Base-by-base conservation (phyloP, 2,797 vertebrate genomes). In the Myotis planiceps region DNA sequence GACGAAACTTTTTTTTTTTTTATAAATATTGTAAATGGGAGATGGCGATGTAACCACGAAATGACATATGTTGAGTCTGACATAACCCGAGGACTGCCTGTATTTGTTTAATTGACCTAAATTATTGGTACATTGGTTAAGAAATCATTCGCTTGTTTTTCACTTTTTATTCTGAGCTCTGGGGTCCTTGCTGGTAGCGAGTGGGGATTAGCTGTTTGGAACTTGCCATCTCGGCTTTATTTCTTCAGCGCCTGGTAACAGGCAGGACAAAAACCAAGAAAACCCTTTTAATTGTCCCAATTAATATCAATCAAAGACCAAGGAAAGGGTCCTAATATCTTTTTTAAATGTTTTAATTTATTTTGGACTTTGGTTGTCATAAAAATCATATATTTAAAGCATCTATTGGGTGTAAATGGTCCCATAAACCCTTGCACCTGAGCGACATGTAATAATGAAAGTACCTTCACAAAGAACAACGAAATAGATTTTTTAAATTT, bases 261-360 rank as follows among this genome's bases (percentile, higher is more conserved):
- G 49, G 66, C 39, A 42, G 49, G 49, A 82, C 76, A 83, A 13
- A 15, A 37, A 60, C 37, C 71, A 85, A 96, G 81, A 96, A 95
- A 97, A 68, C 14, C 65, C 27, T 25, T 91, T 96, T 94, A 93
- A 19, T 16, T 93, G 66, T 68, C 45, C 23, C n/a, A 76, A 96
- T 96, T 97, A 96, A 85, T 97, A 98, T 98, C 98, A 97, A 97
- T 98, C 97, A 98, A 97, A 98, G 94, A 97, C 97, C 92, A 95
- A 96, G 93, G 49, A 95, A 98, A 98, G 95, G 94, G 97, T 96
- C 97, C 95, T 98, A 97, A 97, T 98, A 98, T 93, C 96, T 98
- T 98, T 98, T 96, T 97, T 97, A 98, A 98, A 98, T 97, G 95
- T 93, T 98, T 98, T 98, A 45, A 96, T 98, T 98, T 98, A 98